Base-by-base conservation (phyloP, 1,140 invertebrate genomes). In the Centruroides sculpturatus region DNA sequence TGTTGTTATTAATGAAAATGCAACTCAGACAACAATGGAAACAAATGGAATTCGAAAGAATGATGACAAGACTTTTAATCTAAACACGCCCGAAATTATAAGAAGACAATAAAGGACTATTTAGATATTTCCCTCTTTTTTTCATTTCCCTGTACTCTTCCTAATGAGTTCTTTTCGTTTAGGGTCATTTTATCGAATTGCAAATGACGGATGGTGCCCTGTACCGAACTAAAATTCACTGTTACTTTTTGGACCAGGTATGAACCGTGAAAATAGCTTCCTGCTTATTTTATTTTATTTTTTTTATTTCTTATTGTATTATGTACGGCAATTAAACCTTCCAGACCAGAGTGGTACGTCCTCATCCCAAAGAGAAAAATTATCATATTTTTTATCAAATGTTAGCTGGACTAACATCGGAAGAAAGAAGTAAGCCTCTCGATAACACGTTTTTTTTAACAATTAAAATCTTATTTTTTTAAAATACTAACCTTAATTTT, bases 321-420 rank as follows among this genome's bases (percentile, higher is more conserved):
- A 49, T 23, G 23, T 23, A 23, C 23, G 23, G 23, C 23, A 23
- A 23, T 23, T 23, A 23, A 23, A 23, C 23, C 2, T 23, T 23
- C 23, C 23, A 51, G 50, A 34, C 87, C 36, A 81, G 92, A 56
- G 89, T 93, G 13, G 90, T 92, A 61, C 78, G 83, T 47, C 87
- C 87, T 4, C 75, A 89, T 62, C 78, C 83, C 6, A 83, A 85
- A 68, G 91, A 94, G 74, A 91, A 91, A 69, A 94, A 94, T 76
- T 95, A 93, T 72, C 91, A 94, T 71, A 92, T 94, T 70, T 95
- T 95, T 77, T 95, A 95, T 76, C 90, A 95, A 75, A 86, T 95
- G 85, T 77, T 95, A 36, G 89, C 89, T 10, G 91, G 91, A 3
- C 79, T 95, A 3, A 83, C 83, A 10, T 73, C 82, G 53, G 90